phyloP scores from a whole-genome alignment of 1,140 invertebrate genomes.

The Drosophila lowei region DNA sequence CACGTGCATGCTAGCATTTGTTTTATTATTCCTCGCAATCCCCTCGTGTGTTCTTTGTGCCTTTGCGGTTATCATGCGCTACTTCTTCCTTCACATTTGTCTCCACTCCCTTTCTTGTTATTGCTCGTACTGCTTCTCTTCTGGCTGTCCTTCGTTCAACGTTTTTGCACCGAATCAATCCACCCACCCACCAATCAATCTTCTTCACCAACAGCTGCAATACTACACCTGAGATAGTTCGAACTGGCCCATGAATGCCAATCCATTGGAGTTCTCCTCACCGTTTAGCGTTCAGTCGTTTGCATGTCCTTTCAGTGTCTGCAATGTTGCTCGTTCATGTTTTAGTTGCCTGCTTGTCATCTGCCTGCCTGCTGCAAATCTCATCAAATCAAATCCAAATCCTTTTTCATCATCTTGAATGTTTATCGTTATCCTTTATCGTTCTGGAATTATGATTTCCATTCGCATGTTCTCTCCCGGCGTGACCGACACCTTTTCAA shows the following conservation, averaged over 20 bases:
- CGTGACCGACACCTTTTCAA: constrained; percentile 19
- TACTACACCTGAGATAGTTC: constrained; percentile 26
- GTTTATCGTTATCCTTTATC: constrained; percentile 37
- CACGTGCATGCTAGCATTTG: constrained; percentile 62
- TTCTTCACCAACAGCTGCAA: constrained; percentile 44
- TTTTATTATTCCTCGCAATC: constrained; percentile 46
- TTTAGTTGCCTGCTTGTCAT: constrained; percentile 70
- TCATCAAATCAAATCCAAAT: constrained; percentile 35
- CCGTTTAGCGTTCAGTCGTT: constrained; percentile 14
- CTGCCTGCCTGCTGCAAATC: constrained; percentile 68
- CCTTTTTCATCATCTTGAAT: constrained; percentile 52
- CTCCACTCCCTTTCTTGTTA: constrained; percentile 34
- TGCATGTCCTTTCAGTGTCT: constrained; percentile 45
- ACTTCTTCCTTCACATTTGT: constrained; percentile 46
- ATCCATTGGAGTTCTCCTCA: constrained; percentile 14
- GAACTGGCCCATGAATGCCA: constrained; percentile 34
- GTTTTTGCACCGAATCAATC: constrained; percentile 47
- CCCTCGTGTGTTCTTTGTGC: constrained; percentile 53
- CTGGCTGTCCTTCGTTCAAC: constrained; percentile 50
- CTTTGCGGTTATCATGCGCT: constrained; percentile 1
- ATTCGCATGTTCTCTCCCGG: constrained; percentile 59
- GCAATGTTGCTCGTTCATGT: constrained; percentile 54
- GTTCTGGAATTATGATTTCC: constrained; percentile 44
- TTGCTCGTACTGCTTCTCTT: constrained; percentile 33
- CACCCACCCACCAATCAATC: constrained; percentile 29